Conservation (phyloP, 2,888 invertebrate genomes). For the Orchesellides sinensis region DNA sequence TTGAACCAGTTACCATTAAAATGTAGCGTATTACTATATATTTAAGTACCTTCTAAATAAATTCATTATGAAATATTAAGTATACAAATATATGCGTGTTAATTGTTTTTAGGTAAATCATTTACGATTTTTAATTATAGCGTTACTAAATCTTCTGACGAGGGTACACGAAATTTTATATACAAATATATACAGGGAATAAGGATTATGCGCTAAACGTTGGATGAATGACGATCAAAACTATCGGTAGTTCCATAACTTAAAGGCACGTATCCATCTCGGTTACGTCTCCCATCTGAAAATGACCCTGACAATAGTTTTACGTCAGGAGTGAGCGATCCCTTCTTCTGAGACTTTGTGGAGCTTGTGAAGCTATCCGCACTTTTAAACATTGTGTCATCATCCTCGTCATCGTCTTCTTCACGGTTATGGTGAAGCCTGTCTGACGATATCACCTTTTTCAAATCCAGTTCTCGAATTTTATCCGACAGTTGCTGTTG, state of each 20-base stretch:
- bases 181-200: too few species aligned
- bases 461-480: slow-evolving; percentile 12
- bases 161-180: too few species aligned
- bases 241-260: slow-evolving; percentile 41
- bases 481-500: background rate
- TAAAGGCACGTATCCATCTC: slow-evolving; percentile 29
- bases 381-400: slow-evolving; percentile 32
- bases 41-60: too few species aligned
- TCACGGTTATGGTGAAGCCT: background rate
- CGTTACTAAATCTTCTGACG: too few species aligned
- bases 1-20: too few species aligned
- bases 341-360: background rate
- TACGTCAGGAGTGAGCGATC: slow-evolving; percentile 23
- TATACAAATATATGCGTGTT: too few species aligned
- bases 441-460: background rate
- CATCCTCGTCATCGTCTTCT: background rate
- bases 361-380: slow-evolving; percentile 4
- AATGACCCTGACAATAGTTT: slow-evolving; percentile 25
- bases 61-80: too few species aligned
- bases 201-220: too few species aligned
- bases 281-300: background rate
- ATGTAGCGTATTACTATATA: too few species aligned
- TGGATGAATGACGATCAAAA: background rate
- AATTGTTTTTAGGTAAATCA: too few species aligned
- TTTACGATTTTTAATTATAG: too few species aligned